Percentiles rank a stretch among this genome's conserved stretches.
phyloP scores from a whole-genome alignment of 2,113 vertebrate genomes.

The Neomonachus schauinslandi region DNA sequence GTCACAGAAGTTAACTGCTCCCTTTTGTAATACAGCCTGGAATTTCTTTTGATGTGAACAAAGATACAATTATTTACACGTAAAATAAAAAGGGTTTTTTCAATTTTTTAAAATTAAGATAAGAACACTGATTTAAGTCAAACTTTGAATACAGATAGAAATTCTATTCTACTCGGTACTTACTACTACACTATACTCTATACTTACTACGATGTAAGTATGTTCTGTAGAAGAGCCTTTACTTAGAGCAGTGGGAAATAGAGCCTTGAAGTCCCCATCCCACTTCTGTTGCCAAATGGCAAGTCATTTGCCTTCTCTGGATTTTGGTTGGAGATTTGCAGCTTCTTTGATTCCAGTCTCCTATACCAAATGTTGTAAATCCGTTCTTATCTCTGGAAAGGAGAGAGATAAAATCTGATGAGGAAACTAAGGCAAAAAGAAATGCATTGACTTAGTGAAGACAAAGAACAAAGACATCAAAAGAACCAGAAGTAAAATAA shows the following conservation, averaged over 20 bases:
- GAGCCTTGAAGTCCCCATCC: neutral
- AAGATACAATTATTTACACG: neutral
- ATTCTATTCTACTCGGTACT: neutral
- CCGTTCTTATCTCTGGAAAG: neutral
- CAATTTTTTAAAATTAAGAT: neutral
- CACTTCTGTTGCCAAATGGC: neutral
- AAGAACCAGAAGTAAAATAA: neutral
- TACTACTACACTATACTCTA: neutral
- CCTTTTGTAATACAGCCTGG: conserved; percentile 19
- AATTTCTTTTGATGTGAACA: conserved; percentile 64
- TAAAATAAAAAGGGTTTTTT: neutral
- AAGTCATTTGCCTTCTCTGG: neutral
- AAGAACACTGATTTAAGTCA: conserved; percentile 7
- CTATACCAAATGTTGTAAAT: neutral
- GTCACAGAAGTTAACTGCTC: conserved; percentile 69
- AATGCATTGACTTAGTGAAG: neutral
- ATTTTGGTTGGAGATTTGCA: neutral
- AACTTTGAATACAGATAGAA: neutral
- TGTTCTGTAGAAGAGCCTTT: neutral
- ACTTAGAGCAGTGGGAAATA: neutral
- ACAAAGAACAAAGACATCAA: neutral
- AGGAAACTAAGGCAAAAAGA: neutral
- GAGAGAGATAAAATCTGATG: neutral
- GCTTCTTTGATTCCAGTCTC: neutral
- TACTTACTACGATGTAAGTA: neutral